Base-by-base conservation (phyloP, 35 echinoderm and acorn worm species). In the Acanthaster planci region DNA sequence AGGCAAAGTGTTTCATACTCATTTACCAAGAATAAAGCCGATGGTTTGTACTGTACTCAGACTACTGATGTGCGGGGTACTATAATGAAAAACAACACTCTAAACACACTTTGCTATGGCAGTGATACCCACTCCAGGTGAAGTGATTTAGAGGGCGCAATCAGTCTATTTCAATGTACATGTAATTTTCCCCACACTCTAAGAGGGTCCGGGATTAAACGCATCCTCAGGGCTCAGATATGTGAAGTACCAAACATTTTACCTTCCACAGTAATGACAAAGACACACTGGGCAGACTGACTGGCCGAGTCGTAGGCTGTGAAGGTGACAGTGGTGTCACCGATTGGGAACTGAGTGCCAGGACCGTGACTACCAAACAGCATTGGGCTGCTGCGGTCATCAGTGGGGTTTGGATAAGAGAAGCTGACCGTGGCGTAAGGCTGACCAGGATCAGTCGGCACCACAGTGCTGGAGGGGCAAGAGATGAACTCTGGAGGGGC, bases 181-280 rank as follows among this genome's bases (percentile, higher is more conserved):
- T 47, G 4, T 47, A 6, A 6, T 47, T 47, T 6, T 6, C 12
- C 12, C 12, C 4, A 47, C 42, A 4, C 42, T 47, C 42, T 47
- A 47, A 47, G 12, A 47, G 4, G 42, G 12, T 12, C 12, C 12
- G 4, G 42, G 42, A 47, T 6, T 47, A 4, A 47, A 47, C 12
- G 42, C 4, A 47, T 47, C 4, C 12, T 47, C 12, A 4, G 42
- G 12, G 12, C 4, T 47, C 42, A 47, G 4, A 47, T 12, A 6
- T 47, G 12, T 47, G 4, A 47, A 6, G 4, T 47, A 47, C 12
- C 42, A 47, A 47, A 6, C 42, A 12, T 59, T 47, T 35, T 55
- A 86, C 84, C 84, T 38, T 29, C 9, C 8, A 86, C 44, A 47
- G 39, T 40, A 44, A 86, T 76, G 27, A 53, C 72, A 55, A 86